Evolutionary conservation across 2,888 invertebrate genomes (phyloP).

Genomic region (Cheilosia soror): DNA sequence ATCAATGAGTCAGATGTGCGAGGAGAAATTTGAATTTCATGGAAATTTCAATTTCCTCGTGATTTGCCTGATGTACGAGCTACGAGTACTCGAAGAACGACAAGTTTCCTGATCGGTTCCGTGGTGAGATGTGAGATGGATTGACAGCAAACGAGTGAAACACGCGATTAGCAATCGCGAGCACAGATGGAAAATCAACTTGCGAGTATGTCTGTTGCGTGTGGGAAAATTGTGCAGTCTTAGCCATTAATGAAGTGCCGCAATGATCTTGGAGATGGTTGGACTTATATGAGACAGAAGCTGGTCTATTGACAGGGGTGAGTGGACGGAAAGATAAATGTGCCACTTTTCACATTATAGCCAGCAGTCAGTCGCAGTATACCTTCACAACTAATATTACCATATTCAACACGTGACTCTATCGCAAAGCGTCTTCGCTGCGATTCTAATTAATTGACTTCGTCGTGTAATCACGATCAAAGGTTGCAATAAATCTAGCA

Average conservation of each 20-base stretch:
- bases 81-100: not conserved
- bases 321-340: not conserved
- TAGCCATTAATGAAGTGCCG: constrained; percentile 43
- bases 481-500: too few relatives aligned
- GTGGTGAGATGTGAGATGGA: constrained; percentile 29
- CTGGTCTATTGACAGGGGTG: not conserved
- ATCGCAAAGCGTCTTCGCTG: too few relatives aligned
- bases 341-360: not conserved
- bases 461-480: too few relatives aligned
- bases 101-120: constrained; percentile 50
- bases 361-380: not conserved
- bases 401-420: too few relatives aligned
- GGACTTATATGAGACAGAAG: constrained; percentile 14
- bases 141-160: constrained; percentile 1
- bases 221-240: constrained; percentile 48
- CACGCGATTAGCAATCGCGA: constrained; percentile 9
- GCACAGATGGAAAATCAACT: constrained; percentile 8
- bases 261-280: constrained; percentile 51
- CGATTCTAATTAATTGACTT: too few relatives aligned
- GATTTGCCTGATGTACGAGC: constrained; percentile 30
- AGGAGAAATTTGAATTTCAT: constrained; percentile 58
- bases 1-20: constrained; percentile 47
- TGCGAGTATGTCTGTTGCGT: constrained; percentile 35
- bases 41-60: constrained; percentile 47
- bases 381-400: too few relatives aligned